phyloP scores from a whole-genome alignment of 1,140 invertebrate species.

The Zophobas morio region DNA sequence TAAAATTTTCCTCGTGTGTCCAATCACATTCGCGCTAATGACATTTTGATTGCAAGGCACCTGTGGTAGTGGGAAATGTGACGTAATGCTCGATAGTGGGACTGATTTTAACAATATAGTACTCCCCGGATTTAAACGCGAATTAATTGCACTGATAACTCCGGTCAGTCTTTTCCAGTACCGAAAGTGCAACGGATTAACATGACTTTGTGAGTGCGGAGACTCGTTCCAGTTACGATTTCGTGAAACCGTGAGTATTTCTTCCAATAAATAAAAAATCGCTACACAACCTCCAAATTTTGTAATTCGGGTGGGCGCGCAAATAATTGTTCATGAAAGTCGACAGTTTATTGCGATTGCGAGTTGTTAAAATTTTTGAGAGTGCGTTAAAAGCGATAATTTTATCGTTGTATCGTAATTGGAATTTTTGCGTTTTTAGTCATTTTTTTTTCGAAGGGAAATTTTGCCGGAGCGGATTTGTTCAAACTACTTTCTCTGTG shows the following conservation, averaged over 20 bases:
- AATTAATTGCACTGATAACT: conserved; percentile 49
- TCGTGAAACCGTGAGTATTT: too few species aligned
- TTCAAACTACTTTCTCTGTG: background rate
- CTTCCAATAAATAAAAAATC: too few species aligned
- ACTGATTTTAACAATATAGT: conserved; percentile 31
- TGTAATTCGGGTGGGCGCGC: too few species aligned
- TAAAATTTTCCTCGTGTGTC: background rate
- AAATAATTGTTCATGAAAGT: too few species aligned
- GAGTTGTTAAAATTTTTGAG: too few species aligned
- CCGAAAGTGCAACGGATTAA: conserved; percentile 45
- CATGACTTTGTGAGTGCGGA: background rate
- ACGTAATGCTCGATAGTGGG: conserved; percentile 11
- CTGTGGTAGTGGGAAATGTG: conserved; percentile 1
- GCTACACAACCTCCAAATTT: too few species aligned
- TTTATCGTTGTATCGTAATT: too few species aligned
- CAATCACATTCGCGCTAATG: background rate
- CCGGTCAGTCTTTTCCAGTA: conserved; percentile 37
- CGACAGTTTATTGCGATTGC: background rate
- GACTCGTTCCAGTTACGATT: too few species aligned
- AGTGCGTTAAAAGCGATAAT: too few species aligned
- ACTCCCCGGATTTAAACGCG: conserved; percentile 43
- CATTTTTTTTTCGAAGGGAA: too few species aligned
- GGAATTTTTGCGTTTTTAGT: too few species aligned
- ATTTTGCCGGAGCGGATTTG: too few species aligned
- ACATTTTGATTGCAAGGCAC: conserved; percentile 24